phyloP scores from a whole-genome alignment of 2,888 invertebrate species.

The Chrysolina americana region DNA sequence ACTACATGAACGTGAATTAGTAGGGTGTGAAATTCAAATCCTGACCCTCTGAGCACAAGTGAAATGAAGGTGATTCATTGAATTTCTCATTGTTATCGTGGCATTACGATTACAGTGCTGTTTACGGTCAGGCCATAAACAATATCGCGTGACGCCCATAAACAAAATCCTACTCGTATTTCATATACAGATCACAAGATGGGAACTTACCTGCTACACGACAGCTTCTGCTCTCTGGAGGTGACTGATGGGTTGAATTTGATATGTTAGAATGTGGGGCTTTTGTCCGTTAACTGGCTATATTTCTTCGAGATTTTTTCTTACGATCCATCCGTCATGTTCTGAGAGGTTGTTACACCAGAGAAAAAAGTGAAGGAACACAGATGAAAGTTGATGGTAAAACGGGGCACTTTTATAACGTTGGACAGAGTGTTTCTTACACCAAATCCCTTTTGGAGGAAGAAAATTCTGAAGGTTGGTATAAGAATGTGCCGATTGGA shows the following conservation, averaged over 20 bases:
- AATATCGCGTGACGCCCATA: conserved; percentile 17
- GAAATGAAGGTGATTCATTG: too few species aligned
- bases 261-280: not conserved
- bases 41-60: not conserved
- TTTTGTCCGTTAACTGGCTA: not conserved
- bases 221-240: not conserved
- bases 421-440: too few species aligned
- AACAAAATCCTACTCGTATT: conserved; percentile 3
- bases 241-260: conserved; percentile 1
- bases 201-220: conserved; percentile 11
- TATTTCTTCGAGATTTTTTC: not conserved
- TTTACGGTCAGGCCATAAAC: conserved; percentile 17
- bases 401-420: too few species aligned
- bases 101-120: not conserved
- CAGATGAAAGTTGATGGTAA: too few species aligned
- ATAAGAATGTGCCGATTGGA: too few species aligned
- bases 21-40: not conserved
- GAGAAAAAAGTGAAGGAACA: too few species aligned
- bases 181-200: conserved; percentile 22
- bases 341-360: too few species aligned
- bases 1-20: not conserved
- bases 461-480: too few species aligned
- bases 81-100: conserved; percentile 5
- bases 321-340: too few species aligned
- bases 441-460: too few species aligned